Base-by-base conservation (phyloP, 2,113 vertebrate genomes). In the Brienomyrus longianalis region DNA sequence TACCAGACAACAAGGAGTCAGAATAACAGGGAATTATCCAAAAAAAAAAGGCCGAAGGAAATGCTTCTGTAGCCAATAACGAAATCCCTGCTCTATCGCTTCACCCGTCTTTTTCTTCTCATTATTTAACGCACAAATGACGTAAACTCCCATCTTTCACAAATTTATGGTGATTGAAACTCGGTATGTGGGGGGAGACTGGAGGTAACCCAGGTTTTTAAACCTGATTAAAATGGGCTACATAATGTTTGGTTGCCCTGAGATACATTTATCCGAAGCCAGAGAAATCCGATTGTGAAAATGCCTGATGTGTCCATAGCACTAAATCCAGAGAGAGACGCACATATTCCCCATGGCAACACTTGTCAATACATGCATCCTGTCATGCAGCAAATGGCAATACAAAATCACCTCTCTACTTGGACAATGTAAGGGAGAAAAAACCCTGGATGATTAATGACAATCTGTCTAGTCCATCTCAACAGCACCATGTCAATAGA, bases 1-100 rank as follows among this genome's bases (percentile, higher is more conserved):
- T 85, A 89, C 89, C 88, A 89, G 91, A 91, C 91, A 92, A 91
- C 91, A 92, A 91, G 88, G 86, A 92, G 92, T 93, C 92, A 91
- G 91, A 91, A 90, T 91, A 90, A 85, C 89, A 89, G 90, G 90
- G 92, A 95, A 92, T 89, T 89, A 93, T 92, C 90, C 89, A 85
- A 90, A 80, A 54, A 80, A 54, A 35, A 86, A 93, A 94, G 94
- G 94, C 93, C 93, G 92, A 91, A 87, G 88, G 50, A 90, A 47
- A 90, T 92, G 88, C 89, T 77, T 27, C 70, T 86, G 62, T 59
- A 83, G 35, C 5, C 66, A 87, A 74, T 91, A 93, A 92, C 89
- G 23, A 86, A 91, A 92, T 85, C 80, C 90, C 23, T 70, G 27
- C 89, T 88, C 88, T 80, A 31, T 88, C 35, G 70, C 85, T 54